These are phyloP conservation scores for Thalassarche chlororhynchos DNA, from an alignment of 2,113 vertebrate genomes.

Conservation along the genomic window DNA sequence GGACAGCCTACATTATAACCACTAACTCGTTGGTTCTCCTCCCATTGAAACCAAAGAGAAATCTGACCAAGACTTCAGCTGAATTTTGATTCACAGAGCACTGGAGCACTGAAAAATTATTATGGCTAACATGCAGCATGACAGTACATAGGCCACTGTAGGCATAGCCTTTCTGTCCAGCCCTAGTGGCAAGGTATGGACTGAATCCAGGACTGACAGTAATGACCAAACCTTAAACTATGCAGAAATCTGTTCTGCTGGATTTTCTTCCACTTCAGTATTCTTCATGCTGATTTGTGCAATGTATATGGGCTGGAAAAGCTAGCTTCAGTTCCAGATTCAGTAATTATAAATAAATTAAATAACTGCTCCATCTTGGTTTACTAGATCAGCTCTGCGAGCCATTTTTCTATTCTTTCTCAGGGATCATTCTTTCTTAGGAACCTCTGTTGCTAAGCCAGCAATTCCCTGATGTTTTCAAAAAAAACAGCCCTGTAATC, in stretches of 20 bases:
- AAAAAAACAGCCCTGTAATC: background rate
- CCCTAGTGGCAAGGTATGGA: background rate
- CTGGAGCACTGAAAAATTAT: background rate
- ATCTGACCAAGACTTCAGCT: background rate
- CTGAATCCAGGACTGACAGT: background rate
- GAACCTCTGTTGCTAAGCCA: background rate
- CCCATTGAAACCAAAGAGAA: background rate
- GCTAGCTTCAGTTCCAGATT: background rate
- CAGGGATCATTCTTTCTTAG: background rate
- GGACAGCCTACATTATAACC: background rate
- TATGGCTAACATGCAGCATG: background rate
- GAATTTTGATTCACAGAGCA: background rate
- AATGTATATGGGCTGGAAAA: background rate
- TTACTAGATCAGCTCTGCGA: background rate
- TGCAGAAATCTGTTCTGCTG: background rate
- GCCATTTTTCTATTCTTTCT: background rate
- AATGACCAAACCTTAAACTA: background rate
- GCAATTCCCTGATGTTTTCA: background rate
- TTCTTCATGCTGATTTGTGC: background rate
- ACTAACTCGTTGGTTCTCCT: background rate
- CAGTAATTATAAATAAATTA: background rate
- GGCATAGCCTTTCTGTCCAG: background rate
- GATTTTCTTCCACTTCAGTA: background rate
- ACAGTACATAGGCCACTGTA: background rate
- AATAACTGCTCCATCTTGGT: background rate